Percentiles rank a stretch among this genome's conserved stretches.
Evolutionary conservation across 92 coral and sea anemone genomes (phyloP).

Genomic region (Umimayanthus kanabou): DNA sequence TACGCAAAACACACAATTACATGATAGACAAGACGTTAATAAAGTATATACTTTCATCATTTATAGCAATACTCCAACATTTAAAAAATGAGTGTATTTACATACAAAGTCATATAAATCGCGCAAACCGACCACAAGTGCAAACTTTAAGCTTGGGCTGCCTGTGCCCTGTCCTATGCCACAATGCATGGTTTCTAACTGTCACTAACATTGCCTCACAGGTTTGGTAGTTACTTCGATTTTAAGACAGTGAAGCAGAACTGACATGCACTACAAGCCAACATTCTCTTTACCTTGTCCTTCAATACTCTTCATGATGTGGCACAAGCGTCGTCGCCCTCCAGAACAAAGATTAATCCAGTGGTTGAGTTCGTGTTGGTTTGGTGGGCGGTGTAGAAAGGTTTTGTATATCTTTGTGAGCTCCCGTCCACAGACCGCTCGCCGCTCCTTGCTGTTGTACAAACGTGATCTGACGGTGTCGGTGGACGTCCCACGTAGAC

Average conservation of each 20-base stretch:
- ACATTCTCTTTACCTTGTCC: neutral
- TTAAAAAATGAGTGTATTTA: no score
- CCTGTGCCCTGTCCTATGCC: no score
- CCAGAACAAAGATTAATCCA: slow-evolving; percentile 14
- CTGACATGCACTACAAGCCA: no score
- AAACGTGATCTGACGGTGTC: slow-evolving; percentile 2
- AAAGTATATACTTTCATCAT: neutral
- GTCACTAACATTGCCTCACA: no score
- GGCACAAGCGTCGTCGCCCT: slow-evolving; percentile 28
- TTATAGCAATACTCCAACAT: no score
- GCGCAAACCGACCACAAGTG: no score
- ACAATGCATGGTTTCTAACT: no score
- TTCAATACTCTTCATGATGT: slow-evolving; percentile 23
- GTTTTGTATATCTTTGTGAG: slow-evolving; percentile 23
- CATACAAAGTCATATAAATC: no score
- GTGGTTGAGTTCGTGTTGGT: slow-evolving; percentile 5
- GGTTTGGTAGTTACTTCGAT: no score
- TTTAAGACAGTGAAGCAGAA: no score
- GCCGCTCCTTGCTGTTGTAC: slow-evolving; percentile 28
- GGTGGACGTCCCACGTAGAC: slow-evolving; percentile 11
- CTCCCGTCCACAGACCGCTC: slow-evolving; percentile 16
- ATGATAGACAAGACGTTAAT: no score
- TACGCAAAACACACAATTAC: neutral
- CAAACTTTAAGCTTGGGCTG: no score
- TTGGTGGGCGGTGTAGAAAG: slow-evolving; percentile 11